Percentiles rank a stretch among this genome's conserved stretches.
These are phyloP conservation scores for Drosophila malerkotliana DNA, from an alignment of 1,140 invertebrate genomes.

Conservation along the genomic window DNA sequence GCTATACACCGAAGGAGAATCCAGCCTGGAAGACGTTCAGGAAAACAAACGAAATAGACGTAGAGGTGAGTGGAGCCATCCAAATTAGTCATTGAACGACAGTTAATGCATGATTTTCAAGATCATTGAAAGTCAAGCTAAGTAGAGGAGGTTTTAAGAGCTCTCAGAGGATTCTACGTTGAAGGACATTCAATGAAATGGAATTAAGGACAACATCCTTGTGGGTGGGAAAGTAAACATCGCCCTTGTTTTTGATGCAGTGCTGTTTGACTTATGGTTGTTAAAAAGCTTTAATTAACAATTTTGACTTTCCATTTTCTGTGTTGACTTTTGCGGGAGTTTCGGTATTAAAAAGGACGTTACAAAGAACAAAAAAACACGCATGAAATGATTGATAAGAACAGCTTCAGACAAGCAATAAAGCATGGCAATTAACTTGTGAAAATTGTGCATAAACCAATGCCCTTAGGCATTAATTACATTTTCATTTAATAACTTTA, in stretches of 20 bases:
- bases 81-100: not conserved
- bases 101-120: not conserved
- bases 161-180: not conserved
- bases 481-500: no score
- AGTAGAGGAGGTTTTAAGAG: not conserved
- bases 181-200: not conserved
- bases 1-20: conserved; percentile 87
- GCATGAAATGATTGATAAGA: conserved; percentile 21
- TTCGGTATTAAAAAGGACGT: conserved; percentile 44
- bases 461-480: not conserved
- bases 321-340: conserved; percentile 77
- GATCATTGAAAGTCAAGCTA: not conserved
- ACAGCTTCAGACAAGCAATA: not conserved
- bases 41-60: conserved; percentile 87
- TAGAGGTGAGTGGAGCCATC: conserved; percentile 86
- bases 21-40: conserved; percentile 88
- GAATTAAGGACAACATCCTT: conserved; percentile 48
- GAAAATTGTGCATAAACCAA: not conserved
- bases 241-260: no score
- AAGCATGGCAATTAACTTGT: conserved; percentile 32
- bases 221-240: conserved; percentile 33
- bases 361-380: conserved; percentile 19
- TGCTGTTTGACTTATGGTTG: conserved; percentile 73
- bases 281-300: conserved; percentile 82
- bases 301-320: conserved; percentile 75